These are phyloP conservation scores for Aphelinus atriplicis DNA, from an alignment of 1,140 invertebrate species.

Conservation along the genomic window DNA sequence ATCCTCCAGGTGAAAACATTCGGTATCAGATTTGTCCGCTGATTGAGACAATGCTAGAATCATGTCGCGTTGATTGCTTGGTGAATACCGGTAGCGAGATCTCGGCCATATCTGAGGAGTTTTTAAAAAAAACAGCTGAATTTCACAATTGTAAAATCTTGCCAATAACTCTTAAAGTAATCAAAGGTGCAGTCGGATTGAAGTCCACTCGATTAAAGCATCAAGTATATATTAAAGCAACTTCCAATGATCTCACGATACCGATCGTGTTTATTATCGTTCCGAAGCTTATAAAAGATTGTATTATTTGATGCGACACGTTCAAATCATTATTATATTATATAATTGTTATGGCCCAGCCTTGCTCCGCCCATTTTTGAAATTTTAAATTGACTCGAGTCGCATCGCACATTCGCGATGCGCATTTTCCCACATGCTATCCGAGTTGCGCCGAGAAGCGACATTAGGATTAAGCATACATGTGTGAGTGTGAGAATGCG, in stretches of 20 bases:
- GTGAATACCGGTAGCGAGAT: not conserved
- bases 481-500: too few relatives aligned
- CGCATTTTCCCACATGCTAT: too few relatives aligned
- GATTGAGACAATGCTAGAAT: not conserved
- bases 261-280: not conserved
- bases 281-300: not conserved
- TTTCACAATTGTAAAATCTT: not conserved
- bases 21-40: not conserved
- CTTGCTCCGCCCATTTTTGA: too few relatives aligned
- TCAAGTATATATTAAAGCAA: not conserved
- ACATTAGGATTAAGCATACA: too few relatives aligned
- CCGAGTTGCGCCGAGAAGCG: too few relatives aligned
- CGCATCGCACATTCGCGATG: too few relatives aligned
- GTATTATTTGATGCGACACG: not conserved
- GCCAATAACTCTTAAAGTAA: not conserved
- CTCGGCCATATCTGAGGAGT: not conserved
- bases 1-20: not conserved
- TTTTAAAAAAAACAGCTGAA: not conserved
- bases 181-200: not conserved
- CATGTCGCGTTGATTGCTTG: not conserved
- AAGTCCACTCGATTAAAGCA: not conserved
- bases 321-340: slow-evolving; percentile 7
- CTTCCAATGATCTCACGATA: not conserved
- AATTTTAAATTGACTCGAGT: too few relatives aligned
- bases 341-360: too few relatives aligned